These are phyloP conservation scores for Oxystoma pomonae DNA, from an alignment of 2,888 invertebrate species.

Conservation along the genomic window DNA sequence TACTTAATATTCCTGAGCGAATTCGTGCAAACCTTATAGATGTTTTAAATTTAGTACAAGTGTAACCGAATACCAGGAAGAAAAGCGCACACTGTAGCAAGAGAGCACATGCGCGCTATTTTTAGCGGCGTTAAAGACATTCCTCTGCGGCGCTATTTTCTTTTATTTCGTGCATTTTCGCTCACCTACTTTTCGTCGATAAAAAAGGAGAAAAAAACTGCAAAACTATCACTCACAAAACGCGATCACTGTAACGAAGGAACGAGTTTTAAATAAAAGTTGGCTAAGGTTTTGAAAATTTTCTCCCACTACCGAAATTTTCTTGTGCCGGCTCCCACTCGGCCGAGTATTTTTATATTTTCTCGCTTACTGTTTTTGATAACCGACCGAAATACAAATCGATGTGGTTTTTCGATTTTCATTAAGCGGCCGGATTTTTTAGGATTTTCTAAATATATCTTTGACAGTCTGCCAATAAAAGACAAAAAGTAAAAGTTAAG, in stretches of 20 bases:
- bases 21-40: too few relatives aligned
- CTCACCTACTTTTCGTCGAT: not conserved
- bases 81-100: not conserved
- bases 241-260: not conserved
- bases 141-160: not conserved
- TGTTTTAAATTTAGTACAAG: too few relatives aligned
- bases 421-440: not conserved
- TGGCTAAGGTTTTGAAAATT: not conserved
- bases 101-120: not conserved
- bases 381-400: not conserved
- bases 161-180: not conserved
- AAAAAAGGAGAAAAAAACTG: not conserved
- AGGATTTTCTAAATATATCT: not conserved
- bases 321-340: not conserved
- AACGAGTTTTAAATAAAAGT: conserved; percentile 1
- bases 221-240: not conserved
- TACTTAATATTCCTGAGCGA: too few relatives aligned
- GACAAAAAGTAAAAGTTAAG: not conserved
- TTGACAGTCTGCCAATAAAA: not conserved
- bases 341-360: not conserved
- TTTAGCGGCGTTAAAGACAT: not conserved
- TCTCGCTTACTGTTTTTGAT: not conserved
- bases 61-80: not conserved
- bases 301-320: not conserved
- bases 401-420: not conserved